A percentile compares a stretch with the other conserved stretches of the same genome.
These are phyloP conservation scores for Drosophila leontia DNA, from an alignment of 1,140 invertebrate genomes.

Conservation along the genomic window DNA sequence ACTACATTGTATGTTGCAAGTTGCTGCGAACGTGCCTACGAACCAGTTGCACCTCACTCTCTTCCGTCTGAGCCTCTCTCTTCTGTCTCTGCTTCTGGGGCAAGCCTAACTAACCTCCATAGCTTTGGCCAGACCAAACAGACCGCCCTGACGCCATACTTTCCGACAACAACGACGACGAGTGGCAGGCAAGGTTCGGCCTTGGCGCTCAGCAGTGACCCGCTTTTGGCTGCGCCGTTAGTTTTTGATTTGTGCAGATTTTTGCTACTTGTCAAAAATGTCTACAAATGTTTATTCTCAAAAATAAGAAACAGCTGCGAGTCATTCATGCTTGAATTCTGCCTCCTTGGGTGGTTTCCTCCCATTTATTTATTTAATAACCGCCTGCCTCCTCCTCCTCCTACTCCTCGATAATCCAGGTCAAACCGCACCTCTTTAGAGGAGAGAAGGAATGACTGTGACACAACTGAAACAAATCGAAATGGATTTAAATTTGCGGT, in stretches of 20 bases:
- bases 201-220: slow-evolving; percentile 83
- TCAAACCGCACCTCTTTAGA: slow-evolving; percentile 4
- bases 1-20: slow-evolving; percentile 32
- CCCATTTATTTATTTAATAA: slow-evolving; percentile 2
- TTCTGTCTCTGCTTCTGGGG: slow-evolving; percentile 20
- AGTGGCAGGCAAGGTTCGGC: slow-evolving; percentile 72
- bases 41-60: slow-evolving; percentile 55
- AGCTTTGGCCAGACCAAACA: slow-evolving; percentile 50
- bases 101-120: slow-evolving; percentile 35
- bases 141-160: slow-evolving; percentile 74
- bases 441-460: neutral
- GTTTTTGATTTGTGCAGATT: slow-evolving; percentile 12
- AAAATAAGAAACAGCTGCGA: neutral
- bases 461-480: slow-evolving; percentile 17
- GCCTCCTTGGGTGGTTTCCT: neutral
- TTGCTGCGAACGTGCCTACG: slow-evolving; percentile 52
- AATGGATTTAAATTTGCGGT: slow-evolving; percentile 32
- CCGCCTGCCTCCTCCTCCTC: neutral
- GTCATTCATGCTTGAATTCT: neutral
- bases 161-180: slow-evolving; percentile 25
- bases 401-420: neutral
- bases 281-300: neutral
- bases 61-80: slow-evolving; percentile 9
- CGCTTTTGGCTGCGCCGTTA: slow-evolving; percentile 51
- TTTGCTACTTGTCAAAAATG: slow-evolving; percentile 12